Conservation (phyloP, 2,888 invertebrate genomes). For the Oscheius sp. region DNA sequence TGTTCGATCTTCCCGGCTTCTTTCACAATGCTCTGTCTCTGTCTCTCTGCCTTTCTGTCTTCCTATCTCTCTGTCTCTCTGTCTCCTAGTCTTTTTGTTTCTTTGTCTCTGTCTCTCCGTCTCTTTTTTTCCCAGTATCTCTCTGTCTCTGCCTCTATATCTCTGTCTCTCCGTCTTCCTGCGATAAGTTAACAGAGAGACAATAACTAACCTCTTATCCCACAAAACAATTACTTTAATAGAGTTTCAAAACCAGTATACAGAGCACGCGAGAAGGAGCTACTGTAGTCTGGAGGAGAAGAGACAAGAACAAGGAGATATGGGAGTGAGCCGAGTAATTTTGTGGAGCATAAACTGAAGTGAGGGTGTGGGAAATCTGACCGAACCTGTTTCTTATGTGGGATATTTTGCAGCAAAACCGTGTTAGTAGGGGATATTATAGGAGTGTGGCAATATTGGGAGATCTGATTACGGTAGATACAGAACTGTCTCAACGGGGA, state of each 20-base stretch:
- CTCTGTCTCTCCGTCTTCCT: no score
- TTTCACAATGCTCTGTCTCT: no score
- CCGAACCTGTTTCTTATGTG: not conserved
- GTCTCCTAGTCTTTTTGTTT: no score
- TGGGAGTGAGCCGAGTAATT: not conserved
- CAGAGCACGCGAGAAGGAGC: conserved; percentile 1
- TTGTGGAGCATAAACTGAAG: not conserved
- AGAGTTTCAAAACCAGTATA: conserved; percentile 7
- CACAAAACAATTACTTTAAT: not conserved
- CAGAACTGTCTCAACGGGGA: conserved; percentile 35
- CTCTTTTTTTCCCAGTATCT: no score
- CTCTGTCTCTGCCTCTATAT: no score
- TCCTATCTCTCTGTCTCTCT: no score
- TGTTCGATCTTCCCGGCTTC: no score
- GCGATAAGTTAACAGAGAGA: not conserved
- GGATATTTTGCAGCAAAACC: not conserved
- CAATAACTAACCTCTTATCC: not conserved
- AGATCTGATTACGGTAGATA: not conserved
- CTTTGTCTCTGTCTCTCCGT: no score
- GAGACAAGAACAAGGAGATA: conserved; percentile 11
- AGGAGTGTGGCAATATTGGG: not conserved
- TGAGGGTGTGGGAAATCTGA: conserved; percentile 3
- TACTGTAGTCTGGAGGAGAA: not conserved
- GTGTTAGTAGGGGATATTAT: not conserved
- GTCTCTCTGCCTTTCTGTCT: no score